phyloP scores from a whole-genome alignment of 2,888 invertebrate species.

The Dromius quadrimaculatus region DNA sequence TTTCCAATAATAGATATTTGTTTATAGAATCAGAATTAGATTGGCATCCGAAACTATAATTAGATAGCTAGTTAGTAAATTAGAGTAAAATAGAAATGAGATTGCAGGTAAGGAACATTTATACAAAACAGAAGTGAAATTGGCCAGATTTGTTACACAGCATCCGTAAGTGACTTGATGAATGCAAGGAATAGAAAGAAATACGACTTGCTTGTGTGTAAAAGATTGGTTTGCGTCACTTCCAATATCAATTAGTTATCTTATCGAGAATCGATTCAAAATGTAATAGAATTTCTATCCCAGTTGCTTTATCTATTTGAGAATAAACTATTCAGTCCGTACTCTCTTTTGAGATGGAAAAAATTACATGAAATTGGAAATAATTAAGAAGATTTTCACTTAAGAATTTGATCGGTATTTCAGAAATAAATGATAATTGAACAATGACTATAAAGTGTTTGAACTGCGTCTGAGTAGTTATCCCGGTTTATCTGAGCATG shows the following conservation, averaged over 20 bases:
- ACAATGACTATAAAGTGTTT: no score
- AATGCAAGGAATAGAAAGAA: constrained; percentile 41
- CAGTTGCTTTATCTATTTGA: constrained; percentile 42
- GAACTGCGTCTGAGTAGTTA: no score
- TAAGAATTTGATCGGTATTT: no score
- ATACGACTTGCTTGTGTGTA: constrained; percentile 14
- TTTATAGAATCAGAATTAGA: no score
- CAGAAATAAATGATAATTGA: no score
- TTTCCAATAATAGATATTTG: no score
- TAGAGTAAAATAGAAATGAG: not conserved
- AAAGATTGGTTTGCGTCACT: constrained; percentile 44
- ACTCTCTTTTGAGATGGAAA: no score
- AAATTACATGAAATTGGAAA: no score
- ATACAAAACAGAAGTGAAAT: constrained; percentile 39
- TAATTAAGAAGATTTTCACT: no score
- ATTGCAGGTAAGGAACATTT: constrained; percentile 23
- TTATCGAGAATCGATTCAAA: constrained; percentile 43
- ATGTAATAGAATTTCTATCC: constrained; percentile 42
- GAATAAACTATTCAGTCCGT: constrained; percentile 9
- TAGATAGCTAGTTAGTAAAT: constrained; percentile 8
- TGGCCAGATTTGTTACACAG: constrained; percentile 37
- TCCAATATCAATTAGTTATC: constrained; percentile 50
- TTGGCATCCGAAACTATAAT: no score
- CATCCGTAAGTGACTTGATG: constrained; percentile 18
- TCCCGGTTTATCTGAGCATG: no score